phyloP scores from a whole-genome alignment of 2,797 vertebrate species.

The Chaunax sp. region DNA sequence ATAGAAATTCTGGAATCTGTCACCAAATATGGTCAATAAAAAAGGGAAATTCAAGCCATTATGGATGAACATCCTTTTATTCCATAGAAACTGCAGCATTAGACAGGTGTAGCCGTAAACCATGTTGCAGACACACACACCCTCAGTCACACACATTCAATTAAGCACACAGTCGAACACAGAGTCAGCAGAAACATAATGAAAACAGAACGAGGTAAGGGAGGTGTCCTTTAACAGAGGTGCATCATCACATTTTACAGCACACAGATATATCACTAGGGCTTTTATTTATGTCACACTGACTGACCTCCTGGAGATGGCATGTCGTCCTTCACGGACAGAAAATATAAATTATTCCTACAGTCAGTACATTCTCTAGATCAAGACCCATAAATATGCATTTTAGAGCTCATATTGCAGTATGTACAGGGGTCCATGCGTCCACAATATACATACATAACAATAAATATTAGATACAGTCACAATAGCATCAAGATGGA shows the following conservation, averaged over 20 bases:
- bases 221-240: background rate
- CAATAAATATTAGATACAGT: slow-evolving; percentile 90
- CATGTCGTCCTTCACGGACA: no score
- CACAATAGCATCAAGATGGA: slow-evolving; percentile 77
- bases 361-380: slow-evolving; percentile 80
- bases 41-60: background rate
- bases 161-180: slow-evolving; percentile 14
- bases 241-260: slow-evolving; percentile 23
- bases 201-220: no score
- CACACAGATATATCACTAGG: no score
- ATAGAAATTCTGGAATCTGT: no score
- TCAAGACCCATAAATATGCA: slow-evolving; percentile 88
- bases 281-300: no score
- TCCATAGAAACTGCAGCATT: slow-evolving; percentile 58
- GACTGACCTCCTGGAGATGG: slow-evolving; percentile 27
- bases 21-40: background rate
- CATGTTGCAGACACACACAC: slow-evolving; percentile 19
- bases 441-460: slow-evolving; percentile 85
- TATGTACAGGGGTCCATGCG: slow-evolving; percentile 89
- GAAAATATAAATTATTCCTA: slow-evolving; percentile 86
- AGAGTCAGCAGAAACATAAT: slow-evolving; percentile 16
- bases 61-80: slow-evolving; percentile 26
- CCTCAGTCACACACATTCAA: slow-evolving; percentile 8
- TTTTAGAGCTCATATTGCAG: slow-evolving; percentile 76
- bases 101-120: slow-evolving; percentile 45